Evolutionary conservation across 2,888 invertebrate genomes (phyloP).

Genomic region (Petrolisthes cinctipes): DNA sequence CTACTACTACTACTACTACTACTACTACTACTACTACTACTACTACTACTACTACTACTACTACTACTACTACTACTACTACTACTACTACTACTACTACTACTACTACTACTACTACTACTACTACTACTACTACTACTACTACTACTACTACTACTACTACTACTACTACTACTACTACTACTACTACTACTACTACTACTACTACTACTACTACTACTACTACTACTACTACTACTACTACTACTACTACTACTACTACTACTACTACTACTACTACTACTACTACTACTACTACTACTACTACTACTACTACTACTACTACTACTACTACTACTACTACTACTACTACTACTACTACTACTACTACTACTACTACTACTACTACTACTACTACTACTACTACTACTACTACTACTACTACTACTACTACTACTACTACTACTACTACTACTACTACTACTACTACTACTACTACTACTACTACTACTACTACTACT

Average conservation of each 20-base stretch:
- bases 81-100: too few species aligned
- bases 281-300: background rate
- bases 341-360: background rate
- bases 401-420: background rate
- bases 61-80: too few species aligned
- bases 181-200: too few species aligned
- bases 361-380: constrained; percentile 3
- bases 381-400: background rate
- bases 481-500: background rate
- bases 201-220: too few species aligned
- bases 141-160: too few species aligned
- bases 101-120: too few species aligned
- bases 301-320: background rate
- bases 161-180: too few species aligned
- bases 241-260: too few species aligned
- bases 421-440: background rate
- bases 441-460: background rate
- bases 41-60: background rate
- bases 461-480: background rate
- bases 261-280: background rate
- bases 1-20: constrained; percentile 3
- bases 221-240: too few species aligned
- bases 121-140: too few species aligned
- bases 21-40: background rate
- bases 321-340: background rate